Conservation (phyloP, 2,113 vertebrate species). For the Urocitellus parryii region DNA sequence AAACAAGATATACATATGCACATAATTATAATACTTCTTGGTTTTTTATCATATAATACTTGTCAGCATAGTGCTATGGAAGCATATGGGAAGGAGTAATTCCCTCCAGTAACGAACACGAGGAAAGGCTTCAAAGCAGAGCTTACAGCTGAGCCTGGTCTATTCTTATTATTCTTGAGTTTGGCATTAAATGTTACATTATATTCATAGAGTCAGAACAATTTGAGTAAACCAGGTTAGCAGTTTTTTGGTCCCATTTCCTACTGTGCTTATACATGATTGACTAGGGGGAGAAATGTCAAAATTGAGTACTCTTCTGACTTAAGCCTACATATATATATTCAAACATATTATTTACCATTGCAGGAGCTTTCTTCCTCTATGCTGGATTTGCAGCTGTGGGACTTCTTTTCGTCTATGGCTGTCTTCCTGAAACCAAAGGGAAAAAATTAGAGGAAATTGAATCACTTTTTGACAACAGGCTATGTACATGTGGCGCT, state of each 20-base stretch:
- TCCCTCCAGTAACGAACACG: not conserved
- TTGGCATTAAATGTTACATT: not conserved
- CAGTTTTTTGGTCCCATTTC: not conserved
- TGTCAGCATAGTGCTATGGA: not conserved
- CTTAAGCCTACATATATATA: not conserved
- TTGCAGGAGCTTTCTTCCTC: conserved; percentile 97
- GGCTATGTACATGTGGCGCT: conserved; percentile 95
- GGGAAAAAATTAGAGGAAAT: conserved; percentile 97
- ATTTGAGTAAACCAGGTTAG: not conserved
- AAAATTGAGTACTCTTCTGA: not conserved
- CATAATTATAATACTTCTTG: not conserved
- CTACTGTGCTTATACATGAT: not conserved
- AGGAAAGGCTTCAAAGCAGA: not conserved
- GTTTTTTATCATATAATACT: not conserved
- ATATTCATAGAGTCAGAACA: not conserved
- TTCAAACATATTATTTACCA: conserved; percentile 53
- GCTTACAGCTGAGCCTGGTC: not conserved
- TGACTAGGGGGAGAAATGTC: not conserved
- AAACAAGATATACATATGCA: not conserved
- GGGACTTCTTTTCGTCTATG: conserved; percentile 95
- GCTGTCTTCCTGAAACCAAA: conserved; percentile 98
- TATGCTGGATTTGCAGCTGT: conserved; percentile 94
- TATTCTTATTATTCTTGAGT: not conserved
- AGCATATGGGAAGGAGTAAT: not conserved
- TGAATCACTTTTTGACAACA: conserved; percentile 95